Percentiles rank a stretch among this genome's conserved stretches.
Evolutionary conservation across 2,113 vertebrate genomes (phyloP).

Genomic region (Lasiurus cinereus): DNA sequence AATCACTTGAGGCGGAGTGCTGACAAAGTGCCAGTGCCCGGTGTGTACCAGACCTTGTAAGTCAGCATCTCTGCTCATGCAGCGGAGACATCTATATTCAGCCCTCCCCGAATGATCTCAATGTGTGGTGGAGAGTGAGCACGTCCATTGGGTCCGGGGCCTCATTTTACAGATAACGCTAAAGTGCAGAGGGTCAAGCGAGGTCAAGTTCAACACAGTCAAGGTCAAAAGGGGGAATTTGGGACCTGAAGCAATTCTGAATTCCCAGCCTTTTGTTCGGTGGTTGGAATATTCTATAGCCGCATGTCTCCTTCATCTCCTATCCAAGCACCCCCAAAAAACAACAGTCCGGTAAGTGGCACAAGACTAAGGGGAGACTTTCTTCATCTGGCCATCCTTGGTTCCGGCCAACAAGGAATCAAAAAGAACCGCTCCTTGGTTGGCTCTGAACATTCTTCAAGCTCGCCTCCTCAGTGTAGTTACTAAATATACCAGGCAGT

Average conservation of each 20-base stretch:
- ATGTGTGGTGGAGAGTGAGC: not conserved
- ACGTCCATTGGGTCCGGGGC: not conserved
- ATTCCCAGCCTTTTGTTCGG: not conserved
- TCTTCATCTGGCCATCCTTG: not conserved
- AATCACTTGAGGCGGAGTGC: not conserved
- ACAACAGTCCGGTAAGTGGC: not conserved
- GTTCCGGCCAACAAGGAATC: slow-evolving; percentile 32
- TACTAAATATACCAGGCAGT: slow-evolving; percentile 79
- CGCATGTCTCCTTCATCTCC: not conserved
- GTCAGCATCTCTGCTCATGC: not conserved
- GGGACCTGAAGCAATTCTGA: not conserved
- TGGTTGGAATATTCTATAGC: not conserved
- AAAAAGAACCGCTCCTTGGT: not conserved
- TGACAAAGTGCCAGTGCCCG: not conserved
- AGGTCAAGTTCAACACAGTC: not conserved
- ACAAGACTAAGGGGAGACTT: not conserved
- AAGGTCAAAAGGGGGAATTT: not conserved
- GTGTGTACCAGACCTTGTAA: not conserved
- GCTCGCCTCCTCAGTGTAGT: not conserved
- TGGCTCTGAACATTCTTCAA: slow-evolving; percentile 24
- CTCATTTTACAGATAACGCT: slow-evolving; percentile 37
- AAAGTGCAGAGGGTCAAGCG: not conserved
- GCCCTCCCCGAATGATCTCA: not conserved
- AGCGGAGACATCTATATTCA: not conserved
- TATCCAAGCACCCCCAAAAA: not conserved